Conservation (phyloP, 1,140 invertebrate species). For the Danaus melanippus region DNA sequence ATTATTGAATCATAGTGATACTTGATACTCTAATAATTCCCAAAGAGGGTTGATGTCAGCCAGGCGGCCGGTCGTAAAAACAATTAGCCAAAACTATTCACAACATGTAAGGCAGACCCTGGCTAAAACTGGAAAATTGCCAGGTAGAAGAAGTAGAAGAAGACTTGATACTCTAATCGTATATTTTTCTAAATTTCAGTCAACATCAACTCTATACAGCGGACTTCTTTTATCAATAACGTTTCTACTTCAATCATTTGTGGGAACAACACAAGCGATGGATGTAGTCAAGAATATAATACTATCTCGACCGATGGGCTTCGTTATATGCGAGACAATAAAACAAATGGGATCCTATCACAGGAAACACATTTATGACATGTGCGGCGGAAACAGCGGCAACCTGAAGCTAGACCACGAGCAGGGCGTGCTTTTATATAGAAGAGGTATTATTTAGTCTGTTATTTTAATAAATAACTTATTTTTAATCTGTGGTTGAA, state of each 20-base stretch:
- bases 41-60: too few species aligned
- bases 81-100: too few species aligned
- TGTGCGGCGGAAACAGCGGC: conserved; percentile 28
- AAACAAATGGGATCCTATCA: conserved; percentile 5
- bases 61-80: too few species aligned
- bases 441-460: too few species aligned
- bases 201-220: conserved; percentile 43
- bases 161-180: too few species aligned
- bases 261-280: conserved; percentile 5
- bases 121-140: too few species aligned
- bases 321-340: conserved; percentile 28
- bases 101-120: too few species aligned
- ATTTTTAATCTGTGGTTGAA: too few species aligned
- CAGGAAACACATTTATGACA: background rate
- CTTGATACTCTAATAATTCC: too few species aligned
- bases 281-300: conserved; percentile 32
- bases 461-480: too few species aligned
- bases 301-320: conserved; percentile 31
- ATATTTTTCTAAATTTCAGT: conserved; percentile 32
- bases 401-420: conserved; percentile 52
- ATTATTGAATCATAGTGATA: too few species aligned
- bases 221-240: conserved; percentile 37
- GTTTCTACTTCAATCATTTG: conserved; percentile 17
- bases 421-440: conserved; percentile 37
- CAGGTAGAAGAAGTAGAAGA: too few species aligned